Conservation (phyloP, 2,888 invertebrate species). For the Chironomus riparius region DNA sequence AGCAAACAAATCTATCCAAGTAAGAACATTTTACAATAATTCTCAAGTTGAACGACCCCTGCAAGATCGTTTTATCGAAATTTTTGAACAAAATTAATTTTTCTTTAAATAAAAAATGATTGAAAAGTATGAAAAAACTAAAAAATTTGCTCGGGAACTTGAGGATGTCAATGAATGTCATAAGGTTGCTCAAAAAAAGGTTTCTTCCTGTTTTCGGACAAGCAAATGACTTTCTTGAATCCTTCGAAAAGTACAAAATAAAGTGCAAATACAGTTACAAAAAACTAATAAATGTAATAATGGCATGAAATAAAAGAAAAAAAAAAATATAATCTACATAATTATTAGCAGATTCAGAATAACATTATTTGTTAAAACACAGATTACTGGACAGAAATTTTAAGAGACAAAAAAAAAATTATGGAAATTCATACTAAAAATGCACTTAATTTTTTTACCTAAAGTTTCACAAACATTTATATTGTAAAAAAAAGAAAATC, state of each 20-base stretch:
- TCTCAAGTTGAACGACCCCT: too few species aligned
- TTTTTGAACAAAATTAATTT: not conserved
- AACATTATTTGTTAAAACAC: not conserved
- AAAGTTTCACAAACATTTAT: too few species aligned
- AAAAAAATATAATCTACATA: not conserved
- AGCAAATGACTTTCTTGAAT: not conserved
- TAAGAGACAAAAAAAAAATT: not conserved
- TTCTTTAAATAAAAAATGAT: not conserved
- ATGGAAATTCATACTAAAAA: not conserved
- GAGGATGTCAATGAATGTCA: not conserved
- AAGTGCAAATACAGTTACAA: slow-evolving; percentile 20
- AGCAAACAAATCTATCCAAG: not conserved
- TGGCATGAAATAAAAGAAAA: not conserved
- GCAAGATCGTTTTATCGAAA: too few species aligned
- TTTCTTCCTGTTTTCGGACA: not conserved
- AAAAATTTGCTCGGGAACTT: slow-evolving; percentile 23
- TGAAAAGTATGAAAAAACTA: slow-evolving; percentile 5
- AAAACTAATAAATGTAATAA: not conserved
- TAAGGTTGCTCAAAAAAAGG: not conserved
- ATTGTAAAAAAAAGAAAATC: too few species aligned
- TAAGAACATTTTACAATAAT: too few species aligned
- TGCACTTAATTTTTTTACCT: not conserved
- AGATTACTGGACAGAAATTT: not conserved
- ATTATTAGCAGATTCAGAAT: not conserved
- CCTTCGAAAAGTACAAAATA: slow-evolving; percentile 20